Conservation (phyloP, 2,113 vertebrate species). For the Rhabdomys dilectus region DNA sequence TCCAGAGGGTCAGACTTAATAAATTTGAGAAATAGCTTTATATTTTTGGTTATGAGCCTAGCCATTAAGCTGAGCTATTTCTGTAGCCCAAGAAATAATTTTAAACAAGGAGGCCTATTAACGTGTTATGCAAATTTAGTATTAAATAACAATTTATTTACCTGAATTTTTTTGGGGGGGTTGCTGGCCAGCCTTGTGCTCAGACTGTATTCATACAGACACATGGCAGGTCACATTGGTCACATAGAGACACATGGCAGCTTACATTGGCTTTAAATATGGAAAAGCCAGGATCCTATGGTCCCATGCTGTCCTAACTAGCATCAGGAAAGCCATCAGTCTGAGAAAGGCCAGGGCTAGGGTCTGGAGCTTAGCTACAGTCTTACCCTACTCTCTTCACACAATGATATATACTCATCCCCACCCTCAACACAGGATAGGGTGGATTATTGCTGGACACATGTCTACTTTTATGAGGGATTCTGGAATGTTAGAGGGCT, state of each 20-base stretch:
- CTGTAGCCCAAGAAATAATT: not conserved
- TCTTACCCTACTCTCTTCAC: slow-evolving; percentile 54
- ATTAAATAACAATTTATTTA: slow-evolving; percentile 73
- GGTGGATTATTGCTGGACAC: slow-evolving; percentile 79
- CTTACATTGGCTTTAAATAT: slow-evolving; percentile 85
- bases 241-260: slow-evolving; percentile 65
- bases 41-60: not conserved
- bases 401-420: not conserved
- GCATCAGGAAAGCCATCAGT: slow-evolving; percentile 72
- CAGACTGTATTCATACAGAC: slow-evolving; percentile 71
- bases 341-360: slow-evolving; percentile 28
- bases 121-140: slow-evolving; percentile 34
- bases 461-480: slow-evolving; percentile 57
- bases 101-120: slow-evolving; percentile 33
- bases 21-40: slow-evolving; percentile 19
- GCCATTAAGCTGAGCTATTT: not conserved
- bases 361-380: slow-evolving; percentile 41
- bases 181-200: slow-evolving; percentile 69
- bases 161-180: slow-evolving; percentile 63
- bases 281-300: slow-evolving; percentile 85
- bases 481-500: slow-evolving; percentile 72
- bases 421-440: not conserved
- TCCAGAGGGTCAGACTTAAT: slow-evolving; percentile 30
- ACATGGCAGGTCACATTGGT: slow-evolving; percentile 54
- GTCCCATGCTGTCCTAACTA: slow-evolving; percentile 83